Evolutionary conservation across 2,113 vertebrate species (phyloP), one percentile per base, ranked within the genome.

Genomic region (Caretta caretta): DNA sequence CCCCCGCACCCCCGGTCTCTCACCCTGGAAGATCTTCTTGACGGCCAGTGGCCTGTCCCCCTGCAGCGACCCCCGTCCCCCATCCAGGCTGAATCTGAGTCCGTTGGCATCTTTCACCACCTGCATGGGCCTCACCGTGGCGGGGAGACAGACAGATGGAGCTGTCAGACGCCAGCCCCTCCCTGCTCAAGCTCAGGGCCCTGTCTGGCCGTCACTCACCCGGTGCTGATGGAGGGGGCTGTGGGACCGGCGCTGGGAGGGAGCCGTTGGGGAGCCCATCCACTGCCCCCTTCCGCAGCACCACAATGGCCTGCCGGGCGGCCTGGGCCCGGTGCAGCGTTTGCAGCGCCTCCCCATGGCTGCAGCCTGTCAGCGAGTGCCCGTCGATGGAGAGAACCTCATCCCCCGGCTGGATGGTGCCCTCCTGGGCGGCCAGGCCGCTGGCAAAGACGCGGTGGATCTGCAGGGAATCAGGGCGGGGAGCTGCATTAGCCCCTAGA

Each of bases 41-140:
- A 99, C 86, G 4, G 96, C 98, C 53, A 99, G 97, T 0, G 98
- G 98, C 93, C 94, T 96, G 90, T 98, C 98, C 69, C 98, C 98
- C 24, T 92, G 86, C 48, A 89, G 97, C 85, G 98, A 98, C 65
- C 94, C 98, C 4, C 92, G 93, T 11, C 98, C 98, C 83, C 98
- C 98, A 59, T 98, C 97, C 89, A 99, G 97, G 87, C 98, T 98
- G 96, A 99, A 99, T 84, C 98, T 98, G 81, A 99, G 97, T 84
- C 98, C 98, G 56, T 97, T 94, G 95, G 80, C 96, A 46, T 90
- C 97, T 92, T 99, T 99, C 88, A 97, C 97, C 92, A 99, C 93
- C 25, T 84, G 86, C 94, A 98, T 95, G 51, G 69, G 87, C 42
- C 98, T 22, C 57, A 27, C 76, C 54, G 94, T 96, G 14, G 48